Evolutionary conservation across 2,797 vertebrate species (phyloP).

Genomic region (Paedocypris micromegethes): DNA sequence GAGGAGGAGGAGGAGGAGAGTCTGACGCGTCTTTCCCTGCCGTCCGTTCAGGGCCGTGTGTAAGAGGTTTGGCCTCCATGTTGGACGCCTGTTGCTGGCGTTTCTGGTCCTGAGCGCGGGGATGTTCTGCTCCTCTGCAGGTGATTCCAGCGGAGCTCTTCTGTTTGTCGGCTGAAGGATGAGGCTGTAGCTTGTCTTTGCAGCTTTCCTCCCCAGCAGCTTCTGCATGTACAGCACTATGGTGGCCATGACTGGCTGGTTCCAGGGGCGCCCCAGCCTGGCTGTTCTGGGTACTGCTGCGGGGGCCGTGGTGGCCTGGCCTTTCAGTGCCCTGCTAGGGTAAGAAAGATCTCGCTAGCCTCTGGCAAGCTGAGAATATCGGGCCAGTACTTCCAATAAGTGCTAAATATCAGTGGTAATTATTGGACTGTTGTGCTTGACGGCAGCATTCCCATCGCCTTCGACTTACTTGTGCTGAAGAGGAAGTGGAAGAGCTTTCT

Average conservation of each 20-base stretch:
- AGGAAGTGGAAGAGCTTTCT: slow-evolving; percentile 85
- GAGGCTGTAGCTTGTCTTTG: background rate
- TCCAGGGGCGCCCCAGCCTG: slow-evolving; percentile 82
- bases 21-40: slow-evolving; percentile 25
- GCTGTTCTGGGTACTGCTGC: slow-evolving; percentile 86
- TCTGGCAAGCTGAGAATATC: background rate
- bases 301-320: slow-evolving; percentile 89
- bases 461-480: slow-evolving; percentile 85
- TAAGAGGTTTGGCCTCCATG: slow-evolving; percentile 96
- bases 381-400: too few relatives aligned
- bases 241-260: slow-evolving; percentile 96
- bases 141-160: slow-evolving; percentile 58
- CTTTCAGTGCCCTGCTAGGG: slow-evolving; percentile 90
- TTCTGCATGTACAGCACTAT: slow-evolving; percentile 97
- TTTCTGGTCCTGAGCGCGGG: slow-evolving; percentile 94
- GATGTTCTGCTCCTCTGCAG: slow-evolving; percentile 96
- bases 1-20: background rate
- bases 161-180: background rate
- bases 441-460: slow-evolving; percentile 84
- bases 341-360: slow-evolving; percentile 56
- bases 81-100: slow-evolving; percentile 90
- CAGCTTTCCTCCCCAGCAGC: slow-evolving; percentile 93
- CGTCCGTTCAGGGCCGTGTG: slow-evolving; percentile 82
- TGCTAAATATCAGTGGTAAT: background rate
- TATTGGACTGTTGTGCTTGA: background rate